Conservation (phyloP, 2,888 invertebrate species). For the Lepidocyrtoides sp. region DNA sequence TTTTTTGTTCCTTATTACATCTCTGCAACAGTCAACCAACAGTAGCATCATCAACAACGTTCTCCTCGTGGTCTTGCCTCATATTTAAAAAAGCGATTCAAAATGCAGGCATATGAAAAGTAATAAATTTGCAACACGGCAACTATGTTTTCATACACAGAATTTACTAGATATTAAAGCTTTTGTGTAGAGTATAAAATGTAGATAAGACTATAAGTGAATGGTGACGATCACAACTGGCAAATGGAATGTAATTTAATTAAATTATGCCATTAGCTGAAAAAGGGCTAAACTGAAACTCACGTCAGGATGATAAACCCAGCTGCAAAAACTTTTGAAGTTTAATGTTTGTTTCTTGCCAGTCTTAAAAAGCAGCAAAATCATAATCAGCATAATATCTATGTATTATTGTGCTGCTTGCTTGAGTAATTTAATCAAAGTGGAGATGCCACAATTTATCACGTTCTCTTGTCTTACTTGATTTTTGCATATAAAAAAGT, state of each 20-base stretch:
- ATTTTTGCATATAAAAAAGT: constrained; percentile 66
- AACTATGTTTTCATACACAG: too few species aligned
- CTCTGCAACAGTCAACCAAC: too few species aligned
- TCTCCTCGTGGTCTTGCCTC: neutral
- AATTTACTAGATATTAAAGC: too few species aligned
- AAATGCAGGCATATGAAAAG: neutral
- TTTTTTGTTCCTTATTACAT: constrained; percentile 25
- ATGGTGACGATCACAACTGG: neutral
- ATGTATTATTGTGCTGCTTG: constrained; percentile 31
- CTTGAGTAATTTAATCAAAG: constrained; percentile 54
- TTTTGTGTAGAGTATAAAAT: too few species aligned
- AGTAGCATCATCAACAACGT: neutral
- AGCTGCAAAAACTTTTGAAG: neutral
- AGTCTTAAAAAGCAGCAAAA: constrained; percentile 3
- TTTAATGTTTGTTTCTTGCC: neutral
- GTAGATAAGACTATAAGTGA: neutral
- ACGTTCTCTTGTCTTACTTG: constrained; percentile 69
- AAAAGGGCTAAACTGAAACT: constrained; percentile 16
- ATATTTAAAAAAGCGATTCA: neutral
- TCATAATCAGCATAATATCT: neutral
- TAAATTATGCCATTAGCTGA: constrained; percentile 73
- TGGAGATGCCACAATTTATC: constrained; percentile 71
- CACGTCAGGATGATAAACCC: neutral
- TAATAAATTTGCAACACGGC: too few species aligned
- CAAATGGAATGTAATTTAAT: constrained; percentile 70